Base-by-base conservation (phyloP, 2,797 vertebrate species). In the Tiaroga cobitis region DNA sequence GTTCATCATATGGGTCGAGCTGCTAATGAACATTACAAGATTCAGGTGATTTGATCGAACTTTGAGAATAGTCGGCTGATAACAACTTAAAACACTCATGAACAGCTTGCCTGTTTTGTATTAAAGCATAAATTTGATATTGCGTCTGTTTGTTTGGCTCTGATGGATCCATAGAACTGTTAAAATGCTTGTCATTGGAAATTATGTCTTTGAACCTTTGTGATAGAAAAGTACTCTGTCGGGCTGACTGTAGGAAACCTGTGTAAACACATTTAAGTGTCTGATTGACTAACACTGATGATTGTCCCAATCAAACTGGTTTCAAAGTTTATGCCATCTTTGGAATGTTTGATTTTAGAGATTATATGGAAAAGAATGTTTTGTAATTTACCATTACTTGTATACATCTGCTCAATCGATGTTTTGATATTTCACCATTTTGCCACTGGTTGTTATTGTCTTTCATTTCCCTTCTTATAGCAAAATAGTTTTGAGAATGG, bases 331-430 rank as follows among this genome's bases (percentile, higher is more conserved):
- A 29, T 85, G 43, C 67, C 73, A 37, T 76, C 34, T 37, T 73
- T 82, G 46, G 51, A 78, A 41, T n/a, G 59, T 82, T 82, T 86
- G 54, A 83, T 86, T 89, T 89, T 83, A 85, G 69, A 88, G 69
- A 82, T 75, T 49, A 79, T 68, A 46, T 56, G 67, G 19, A 75
- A 69, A 73, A 77, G 3, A 37, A 82, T 32, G 72, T 86, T 83
- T 83, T 79, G 73, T 83, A 80, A 74, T 80, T 80, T 54, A 65
- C 41, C 49, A 80, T 76, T 72, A 81, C 78, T 87, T 83, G 29
- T 76, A 70, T 87, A 46, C 76, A 74, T 76, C 63, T 89, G 49
- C 54, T 79, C 29, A 24, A 32, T 65, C 29, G 41, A 51, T 83
- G 78, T 74, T 85, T 61, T 63, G 41, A 73, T 89, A 37, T 86